Evolutionary conservation across 2,888 invertebrate genomes (phyloP).

Genomic region (Dryomyza anilis): DNA sequence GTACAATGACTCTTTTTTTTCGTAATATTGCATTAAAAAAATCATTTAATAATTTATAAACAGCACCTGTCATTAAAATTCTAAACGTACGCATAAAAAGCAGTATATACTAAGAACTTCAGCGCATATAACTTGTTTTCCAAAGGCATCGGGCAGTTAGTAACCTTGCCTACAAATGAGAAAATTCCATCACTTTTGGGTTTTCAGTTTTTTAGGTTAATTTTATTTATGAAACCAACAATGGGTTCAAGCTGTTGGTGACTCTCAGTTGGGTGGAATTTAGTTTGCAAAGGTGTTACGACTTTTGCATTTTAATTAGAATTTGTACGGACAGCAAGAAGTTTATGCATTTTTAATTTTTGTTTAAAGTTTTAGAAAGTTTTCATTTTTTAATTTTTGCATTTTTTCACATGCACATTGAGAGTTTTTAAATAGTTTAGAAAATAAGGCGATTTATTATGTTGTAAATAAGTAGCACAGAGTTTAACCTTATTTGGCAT

Average conservation of each 20-base stretch:
- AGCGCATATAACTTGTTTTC: not conserved
- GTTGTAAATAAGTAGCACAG: too few relatives aligned
- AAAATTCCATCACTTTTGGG: not conserved
- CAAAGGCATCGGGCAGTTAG: not conserved
- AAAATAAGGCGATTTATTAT: too few relatives aligned
- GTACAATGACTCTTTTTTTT: too few relatives aligned
- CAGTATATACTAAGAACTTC: too few relatives aligned
- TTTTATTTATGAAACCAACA: not conserved
- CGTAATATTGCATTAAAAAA: too few relatives aligned
- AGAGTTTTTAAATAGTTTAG: too few relatives aligned
- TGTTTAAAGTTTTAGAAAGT: not conserved
- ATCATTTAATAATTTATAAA: too few relatives aligned
- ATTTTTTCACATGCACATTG: too few relatives aligned
- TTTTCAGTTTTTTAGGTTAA: constrained; percentile 5
- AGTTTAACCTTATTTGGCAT: too few relatives aligned
- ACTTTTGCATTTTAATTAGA: constrained; percentile 7
- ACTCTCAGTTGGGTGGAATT: not conserved
- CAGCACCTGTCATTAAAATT: too few relatives aligned
- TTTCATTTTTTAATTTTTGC: too few relatives aligned
- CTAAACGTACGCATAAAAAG: not conserved
- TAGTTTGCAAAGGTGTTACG: not conserved
- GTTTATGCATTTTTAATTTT: not conserved
- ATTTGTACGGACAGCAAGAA: not conserved
- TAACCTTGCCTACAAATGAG: constrained; percentile 2
- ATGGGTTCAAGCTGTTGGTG: too few relatives aligned